Conservation (phyloP, 2,113 vertebrate genomes). For the Mugil cephalus region DNA sequence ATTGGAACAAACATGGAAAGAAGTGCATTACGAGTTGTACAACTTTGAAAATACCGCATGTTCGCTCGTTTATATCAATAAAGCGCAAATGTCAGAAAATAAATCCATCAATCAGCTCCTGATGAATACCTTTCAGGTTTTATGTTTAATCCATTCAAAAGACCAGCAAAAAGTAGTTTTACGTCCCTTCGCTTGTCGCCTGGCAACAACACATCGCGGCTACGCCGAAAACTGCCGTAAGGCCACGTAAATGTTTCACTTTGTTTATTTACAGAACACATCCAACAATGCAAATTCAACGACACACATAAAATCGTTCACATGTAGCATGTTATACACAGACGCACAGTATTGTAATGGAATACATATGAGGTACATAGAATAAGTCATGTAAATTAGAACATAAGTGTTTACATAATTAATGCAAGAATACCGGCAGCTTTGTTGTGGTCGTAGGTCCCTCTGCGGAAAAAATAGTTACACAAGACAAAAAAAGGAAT, state of each 20-base stretch:
- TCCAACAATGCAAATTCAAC: conserved; percentile 54
- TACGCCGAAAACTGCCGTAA: not conserved
- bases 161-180: not conserved
- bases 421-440: conserved; percentile 36
- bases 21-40: too few relatives aligned
- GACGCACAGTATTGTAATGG: conserved; percentile 55
- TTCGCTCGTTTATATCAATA: too few relatives aligned
- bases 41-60: too few relatives aligned
- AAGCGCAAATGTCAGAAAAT: not conserved
- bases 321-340: conserved; percentile 63
- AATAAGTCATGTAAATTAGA: conserved; percentile 42
- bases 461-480: conserved; percentile 38
- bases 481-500: conserved; percentile 1
- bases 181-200: too few relatives aligned
- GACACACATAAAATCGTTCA: conserved; percentile 70
- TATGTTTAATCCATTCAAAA: not conserved
- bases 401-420: conserved; percentile 37
- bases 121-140: not conserved
- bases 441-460: conserved; percentile 34
- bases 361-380: conserved; percentile 68
- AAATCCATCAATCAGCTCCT: not conserved
- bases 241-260: conserved; percentile 42
- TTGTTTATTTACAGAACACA: conserved; percentile 77
- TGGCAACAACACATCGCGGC: too few relatives aligned
- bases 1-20: too few relatives aligned